Base-by-base conservation (phyloP, 2,888 invertebrate genomes). In the Drosophila rubida region DNA sequence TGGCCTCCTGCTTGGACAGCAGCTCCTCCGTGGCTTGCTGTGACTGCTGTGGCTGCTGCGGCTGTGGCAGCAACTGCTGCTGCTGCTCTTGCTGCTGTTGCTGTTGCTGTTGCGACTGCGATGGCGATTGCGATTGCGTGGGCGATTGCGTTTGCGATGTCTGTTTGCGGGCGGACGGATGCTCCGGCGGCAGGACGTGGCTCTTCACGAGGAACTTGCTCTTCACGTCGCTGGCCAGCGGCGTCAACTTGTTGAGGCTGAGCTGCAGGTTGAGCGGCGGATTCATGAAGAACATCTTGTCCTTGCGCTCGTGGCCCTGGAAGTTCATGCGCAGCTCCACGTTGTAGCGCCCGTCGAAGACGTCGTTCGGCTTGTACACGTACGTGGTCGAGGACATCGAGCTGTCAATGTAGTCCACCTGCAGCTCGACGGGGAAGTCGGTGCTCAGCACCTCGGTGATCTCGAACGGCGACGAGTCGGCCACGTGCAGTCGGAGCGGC, bases 211-310 rank as follows among this genome's bases (percentile, higher is more conserved):
- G 35, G 14, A 37, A 41, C 9, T 23, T 7, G 16, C n/a, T n/a
- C n/a, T n/a, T n/a, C n/a, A 19, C 19, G 19, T 32, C 4, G 32
- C 5, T 1, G 41, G 23, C 6, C 4, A 13, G 6, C 6, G 54
- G 41, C 1, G 39, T 13, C 9, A 59, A 42, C 2, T 74, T 64
- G 0, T 42, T 39, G 2, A 81, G 65, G 4, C 37, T 64, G 0
- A 60, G 19, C n/a, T 63, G 61, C 65, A 69, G 66, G 0, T 22
- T 25, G 0, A 45, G 6, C 30, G 82, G 37, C 1, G 81, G 85
- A 61, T 82, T 82, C 27, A 82, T 73, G 8, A 82, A 82, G 22
- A 71, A 73, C 81, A 82, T 82, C 13, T 73, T 75, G 11, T 82
- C 81, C 19, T 22, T 19, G 4, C 69, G 48, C 59, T 82, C 82